Base-by-base conservation (phyloP, 1,140 invertebrate genomes). In the Drosophila burlai region DNA sequence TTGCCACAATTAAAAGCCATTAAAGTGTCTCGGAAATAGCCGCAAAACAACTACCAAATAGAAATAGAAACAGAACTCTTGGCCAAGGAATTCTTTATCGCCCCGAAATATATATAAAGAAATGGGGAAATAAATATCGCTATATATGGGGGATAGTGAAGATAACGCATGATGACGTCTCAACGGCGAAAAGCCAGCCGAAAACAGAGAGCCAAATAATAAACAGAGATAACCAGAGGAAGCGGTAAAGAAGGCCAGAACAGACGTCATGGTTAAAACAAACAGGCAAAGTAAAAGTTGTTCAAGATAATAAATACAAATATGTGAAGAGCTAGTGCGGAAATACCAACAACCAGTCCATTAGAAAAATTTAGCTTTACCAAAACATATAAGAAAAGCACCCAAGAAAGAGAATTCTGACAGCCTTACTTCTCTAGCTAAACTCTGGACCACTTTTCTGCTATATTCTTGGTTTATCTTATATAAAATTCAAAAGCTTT, bases 1-100 rank as follows among this genome's bases (percentile, higher is more conserved):
- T 78, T 62, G 72, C 76, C 71, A 79, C 84, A 89, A 85, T 89
- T 89, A 89, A 89, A 89, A 85, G 74, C 81, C 84, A 89, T 89
- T 87, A 89, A 87, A 80, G 80, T 78, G 75, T 78, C 75, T 77
- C 57, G 43, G 38, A 78, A 78, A 78, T 57, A 50, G 58, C 65
- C 38, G 42, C 40, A 63, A 66, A 75, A 64, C 75, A 68, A 54
- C 74, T 43, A 77, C 50, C 24, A 49, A 49, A 46, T 34, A 50
- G 43, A 58, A 38, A 50, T 75, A 42, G 36, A 46, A 62, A 57
- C 10, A 40, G 24, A 62, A 46, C 49, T 26, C 49, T 49, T 11
- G 26, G 49, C 72, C 34, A 78, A 75, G 64, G 26, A 77, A 77
- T 68, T 54, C 64, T 46, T 78, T 76, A 76, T 68, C 43, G 42